These are phyloP conservation scores for Paramormyrops hopkinsi DNA, from an alignment of 2,797 vertebrate genomes.

Conservation along the genomic window DNA sequence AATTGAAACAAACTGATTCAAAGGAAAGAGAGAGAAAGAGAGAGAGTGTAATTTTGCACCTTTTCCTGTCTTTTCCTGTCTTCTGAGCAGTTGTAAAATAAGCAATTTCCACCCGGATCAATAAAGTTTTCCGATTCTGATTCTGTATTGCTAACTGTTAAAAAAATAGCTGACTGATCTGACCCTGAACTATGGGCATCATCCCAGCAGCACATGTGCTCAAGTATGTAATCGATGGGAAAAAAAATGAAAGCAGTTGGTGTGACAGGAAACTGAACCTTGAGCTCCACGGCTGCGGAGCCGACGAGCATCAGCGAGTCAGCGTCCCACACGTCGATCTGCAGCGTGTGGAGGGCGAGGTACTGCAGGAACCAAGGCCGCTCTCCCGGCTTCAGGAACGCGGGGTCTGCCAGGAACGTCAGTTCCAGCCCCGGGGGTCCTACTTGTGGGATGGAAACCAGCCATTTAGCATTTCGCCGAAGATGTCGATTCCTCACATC, in stretches of 20 bases:
- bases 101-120: not conserved
- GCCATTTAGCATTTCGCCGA: not conserved
- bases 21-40: not conserved
- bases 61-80: not conserved
- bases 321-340: slow-evolving; percentile 87
- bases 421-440: slow-evolving; percentile 75
- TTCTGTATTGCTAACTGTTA: not conserved
- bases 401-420: slow-evolving; percentile 72
- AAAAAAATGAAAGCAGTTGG: not conserved
- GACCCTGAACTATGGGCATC: not conserved
- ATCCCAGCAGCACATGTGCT: not conserved
- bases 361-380: slow-evolving; percentile 76
- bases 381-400: slow-evolving; percentile 72
- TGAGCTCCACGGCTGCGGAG: slow-evolving; percentile 74
- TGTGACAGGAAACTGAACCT: slow-evolving; percentile 59
- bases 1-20: not conserved
- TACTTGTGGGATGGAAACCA: slow-evolving; percentile 36
- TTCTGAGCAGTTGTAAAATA: not conserved
- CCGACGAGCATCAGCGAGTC: slow-evolving; percentile 84
- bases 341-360: slow-evolving; percentile 76
- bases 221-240: not conserved
- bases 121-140: not conserved
- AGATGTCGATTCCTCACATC: slow-evolving; percentile 14
- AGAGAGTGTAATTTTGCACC: not conserved
- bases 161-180: not conserved